Evolutionary conservation across 64 coral and sea anemone species (phyloP).

Genomic region (Anthopleura sola): DNA sequence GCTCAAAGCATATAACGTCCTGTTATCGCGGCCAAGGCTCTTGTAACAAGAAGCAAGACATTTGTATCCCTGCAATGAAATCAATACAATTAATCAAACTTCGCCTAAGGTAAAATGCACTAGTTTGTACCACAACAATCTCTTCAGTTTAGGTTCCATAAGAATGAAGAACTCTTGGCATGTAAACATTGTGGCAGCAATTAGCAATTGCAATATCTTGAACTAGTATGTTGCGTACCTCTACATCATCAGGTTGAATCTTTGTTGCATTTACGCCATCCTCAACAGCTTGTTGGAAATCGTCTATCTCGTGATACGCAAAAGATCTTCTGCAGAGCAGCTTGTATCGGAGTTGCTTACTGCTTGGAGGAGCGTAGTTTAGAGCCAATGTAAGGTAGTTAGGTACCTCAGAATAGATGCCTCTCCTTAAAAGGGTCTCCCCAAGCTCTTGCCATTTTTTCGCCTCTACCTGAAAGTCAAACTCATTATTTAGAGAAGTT

Average conservation of each 20-base stretch:
- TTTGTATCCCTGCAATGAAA: neutral
- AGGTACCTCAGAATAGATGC: neutral
- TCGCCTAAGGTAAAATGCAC: neutral
- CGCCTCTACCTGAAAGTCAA: neutral
- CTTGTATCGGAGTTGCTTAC: neutral
- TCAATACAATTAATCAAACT: neutral
- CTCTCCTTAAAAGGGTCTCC: neutral
- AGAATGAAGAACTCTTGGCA: no score
- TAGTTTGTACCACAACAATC: no score
- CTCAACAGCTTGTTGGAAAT: slow-evolving; percentile 9
- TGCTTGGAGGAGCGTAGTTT: slow-evolving; percentile 11
- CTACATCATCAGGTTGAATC: neutral
- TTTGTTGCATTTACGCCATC: neutral
- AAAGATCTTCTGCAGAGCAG: neutral
- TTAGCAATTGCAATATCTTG: no score
- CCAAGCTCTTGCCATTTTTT: slow-evolving; percentile 4
- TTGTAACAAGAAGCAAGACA: slow-evolving; percentile 2
- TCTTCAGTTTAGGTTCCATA: no score
- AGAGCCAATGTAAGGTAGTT: neutral
- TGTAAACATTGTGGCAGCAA: no score
- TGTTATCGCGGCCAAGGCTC: neutral
- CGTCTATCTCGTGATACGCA: neutral
- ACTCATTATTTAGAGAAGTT: neutral
- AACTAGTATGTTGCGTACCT: neutral
- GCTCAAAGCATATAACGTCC: neutral